These are phyloP conservation scores for Acrossocheilus wenchowensis DNA, from an alignment of 2,797 vertebrate species.

Conservation along the genomic window DNA sequence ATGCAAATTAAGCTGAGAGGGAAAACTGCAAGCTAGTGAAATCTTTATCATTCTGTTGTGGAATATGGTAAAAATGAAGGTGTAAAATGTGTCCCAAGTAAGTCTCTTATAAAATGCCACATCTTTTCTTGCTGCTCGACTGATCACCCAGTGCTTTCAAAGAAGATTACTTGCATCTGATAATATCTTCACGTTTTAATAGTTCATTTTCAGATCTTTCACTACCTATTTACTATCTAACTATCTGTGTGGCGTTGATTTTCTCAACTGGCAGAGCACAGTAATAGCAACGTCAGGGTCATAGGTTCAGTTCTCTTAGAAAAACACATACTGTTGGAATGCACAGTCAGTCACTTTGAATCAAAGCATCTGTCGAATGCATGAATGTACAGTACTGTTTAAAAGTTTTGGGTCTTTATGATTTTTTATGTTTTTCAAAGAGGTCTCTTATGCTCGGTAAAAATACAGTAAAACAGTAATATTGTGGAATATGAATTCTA, in stretches of 20 bases:
- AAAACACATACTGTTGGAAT: not conserved
- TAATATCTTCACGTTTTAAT: conserved; percentile 11
- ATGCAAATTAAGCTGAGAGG: conserved; percentile 28
- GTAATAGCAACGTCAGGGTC: not conserved
- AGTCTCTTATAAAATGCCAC: conserved; percentile 3
- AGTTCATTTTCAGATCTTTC: not conserved
- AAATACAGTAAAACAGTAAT: not conserved
- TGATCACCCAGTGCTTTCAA: conserved; percentile 35
- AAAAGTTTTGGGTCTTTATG: not conserved
- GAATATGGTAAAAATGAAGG: not conserved
- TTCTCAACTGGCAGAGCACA: not conserved
- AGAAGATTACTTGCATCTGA: conserved; percentile 12
- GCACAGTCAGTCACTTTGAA: not conserved
- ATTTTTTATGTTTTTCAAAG: not conserved
- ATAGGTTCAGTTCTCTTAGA: not conserved
- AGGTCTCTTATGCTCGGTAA: not conserved
- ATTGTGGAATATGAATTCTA: not conserved
- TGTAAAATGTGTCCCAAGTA: conserved; percentile 36
- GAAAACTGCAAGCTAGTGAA: conserved; percentile 23
- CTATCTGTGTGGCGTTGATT: not conserved
- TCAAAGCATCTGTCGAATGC: not conserved
- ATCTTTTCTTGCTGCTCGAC: conserved; percentile 24
- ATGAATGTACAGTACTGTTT: not conserved
- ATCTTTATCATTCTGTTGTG: conserved; percentile 44
- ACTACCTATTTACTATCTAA: not conserved